These are phyloP conservation scores for Electrophaes corylata DNA, from an alignment of 2,888 invertebrate genomes.

Conservation along the genomic window DNA sequence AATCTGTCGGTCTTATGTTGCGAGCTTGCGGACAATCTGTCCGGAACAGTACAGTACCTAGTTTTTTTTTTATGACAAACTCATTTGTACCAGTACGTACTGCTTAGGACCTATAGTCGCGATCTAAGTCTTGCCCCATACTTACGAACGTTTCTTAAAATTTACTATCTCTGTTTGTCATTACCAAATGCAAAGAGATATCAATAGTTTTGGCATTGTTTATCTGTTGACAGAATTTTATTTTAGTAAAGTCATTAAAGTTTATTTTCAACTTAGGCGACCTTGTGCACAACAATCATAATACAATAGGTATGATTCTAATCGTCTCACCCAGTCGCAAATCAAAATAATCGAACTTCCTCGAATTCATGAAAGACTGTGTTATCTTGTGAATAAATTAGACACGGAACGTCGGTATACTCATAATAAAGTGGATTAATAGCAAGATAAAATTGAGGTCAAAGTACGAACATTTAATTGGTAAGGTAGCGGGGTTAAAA, in stretches of 20 bases:
- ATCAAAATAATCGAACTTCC: conserved; percentile 17
- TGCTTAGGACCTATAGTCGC: background rate
- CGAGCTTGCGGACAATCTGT: background rate
- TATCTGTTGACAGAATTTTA: too few species aligned
- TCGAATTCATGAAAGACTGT: conserved; percentile 9
- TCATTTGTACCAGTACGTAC: too few species aligned
- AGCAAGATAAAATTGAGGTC: conserved; percentile 26
- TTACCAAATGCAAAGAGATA: too few species aligned
- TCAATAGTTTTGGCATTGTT: too few species aligned
- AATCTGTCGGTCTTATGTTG: background rate
- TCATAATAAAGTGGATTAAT: conserved; percentile 24
- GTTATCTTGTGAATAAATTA: conserved; percentile 30
- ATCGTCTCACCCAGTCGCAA: background rate
- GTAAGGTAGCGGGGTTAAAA: conserved; percentile 3
- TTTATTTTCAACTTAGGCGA: background rate
- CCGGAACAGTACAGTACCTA: too few species aligned
- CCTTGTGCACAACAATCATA: background rate
- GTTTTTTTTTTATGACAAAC: too few species aligned
- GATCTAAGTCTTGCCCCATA: too few species aligned
- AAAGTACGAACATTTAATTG: conserved; percentile 15
- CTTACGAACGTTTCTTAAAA: too few species aligned
- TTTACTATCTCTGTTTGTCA: too few species aligned
- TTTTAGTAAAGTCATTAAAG: background rate
- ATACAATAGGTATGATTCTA: conserved; percentile 1
- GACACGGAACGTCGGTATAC: conserved; percentile 17